Evolutionary conservation across 2,113 vertebrate species (phyloP).

Genomic region (Dolichotis patagonum): DNA sequence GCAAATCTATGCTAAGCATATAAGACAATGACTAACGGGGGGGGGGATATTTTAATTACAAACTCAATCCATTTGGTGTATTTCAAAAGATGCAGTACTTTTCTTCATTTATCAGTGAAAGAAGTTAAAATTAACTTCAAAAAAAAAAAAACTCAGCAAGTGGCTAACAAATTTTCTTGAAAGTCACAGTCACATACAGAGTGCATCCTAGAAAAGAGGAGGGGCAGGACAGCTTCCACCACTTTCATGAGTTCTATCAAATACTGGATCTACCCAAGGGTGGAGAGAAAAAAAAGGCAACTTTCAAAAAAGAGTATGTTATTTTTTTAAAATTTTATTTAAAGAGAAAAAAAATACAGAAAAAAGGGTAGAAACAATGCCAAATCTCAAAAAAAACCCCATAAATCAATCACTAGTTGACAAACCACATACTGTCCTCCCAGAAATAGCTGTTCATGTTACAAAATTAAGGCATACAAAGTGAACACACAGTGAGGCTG

Average conservation of each 20-base stretch:
- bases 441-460: no score
- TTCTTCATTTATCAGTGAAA: conserved; percentile 77
- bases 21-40: conserved; percentile 72
- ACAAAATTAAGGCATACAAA: no score
- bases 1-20: conserved; percentile 64
- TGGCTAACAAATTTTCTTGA: conserved; percentile 82
- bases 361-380: no score
- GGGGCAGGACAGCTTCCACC: conserved; percentile 74
- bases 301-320: conserved; percentile 86
- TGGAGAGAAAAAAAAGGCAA: conserved; percentile 86
- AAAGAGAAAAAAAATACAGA: no score
- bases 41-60: conserved; percentile 54
- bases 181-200: conserved; percentile 81
- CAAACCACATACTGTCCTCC: no score
- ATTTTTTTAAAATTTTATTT: no score
- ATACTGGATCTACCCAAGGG: conserved; percentile 81
- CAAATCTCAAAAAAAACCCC: no score
- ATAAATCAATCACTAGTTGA: no score
- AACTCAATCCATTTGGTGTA: conserved; percentile 68
- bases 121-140: conserved; percentile 76
- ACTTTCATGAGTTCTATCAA: conserved; percentile 80
- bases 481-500: no score
- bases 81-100: conserved; percentile 80
- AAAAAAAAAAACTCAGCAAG: conserved; percentile 63
- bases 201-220: conserved; percentile 83